phyloP scores from a whole-genome alignment of 2,113 vertebrate species.

The Istiophorus platypterus region DNA sequence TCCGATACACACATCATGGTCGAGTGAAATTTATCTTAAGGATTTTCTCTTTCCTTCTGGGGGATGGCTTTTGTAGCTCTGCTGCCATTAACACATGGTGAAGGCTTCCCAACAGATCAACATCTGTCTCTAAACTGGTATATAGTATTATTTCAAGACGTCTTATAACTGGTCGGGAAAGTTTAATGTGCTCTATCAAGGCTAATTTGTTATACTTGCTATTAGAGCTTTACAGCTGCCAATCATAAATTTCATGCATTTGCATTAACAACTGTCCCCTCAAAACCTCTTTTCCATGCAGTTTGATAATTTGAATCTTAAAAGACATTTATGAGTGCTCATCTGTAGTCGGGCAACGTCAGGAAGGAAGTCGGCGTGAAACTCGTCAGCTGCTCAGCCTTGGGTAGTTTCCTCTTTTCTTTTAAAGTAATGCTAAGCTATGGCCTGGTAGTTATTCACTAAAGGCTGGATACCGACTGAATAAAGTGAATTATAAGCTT shows the following conservation, averaged over 20 bases:
- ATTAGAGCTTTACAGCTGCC: conserved; percentile 60
- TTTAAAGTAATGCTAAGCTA: conserved; percentile 72
- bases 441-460: conserved; percentile 70
- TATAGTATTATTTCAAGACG: conserved; percentile 56
- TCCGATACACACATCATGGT: conserved; percentile 18
- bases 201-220: conserved; percentile 68
- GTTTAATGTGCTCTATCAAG: conserved; percentile 63
- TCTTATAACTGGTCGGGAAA: conserved; percentile 57
- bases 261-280: conserved; percentile 71
- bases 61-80: conserved; percentile 22
- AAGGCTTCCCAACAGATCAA: conserved; percentile 43
- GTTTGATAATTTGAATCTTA: conserved; percentile 75
- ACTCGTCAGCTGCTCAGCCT: conserved; percentile 58
- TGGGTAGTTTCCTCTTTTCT: conserved; percentile 63
- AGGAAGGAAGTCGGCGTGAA: conserved; percentile 27
- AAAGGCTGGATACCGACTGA: conserved; percentile 70
- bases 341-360: conserved; percentile 60
- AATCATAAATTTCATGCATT: conserved; percentile 73
- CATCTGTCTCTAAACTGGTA: conserved; percentile 64
- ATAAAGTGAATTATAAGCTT: conserved; percentile 80
- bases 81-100: conserved; percentile 19
- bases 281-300: conserved; percentile 66
- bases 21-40: conserved; percentile 16
- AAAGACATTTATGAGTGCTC: conserved; percentile 76
- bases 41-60: conserved; percentile 1